Conservation (phyloP, 2,113 vertebrate genomes). For the Rhineura floridana region DNA sequence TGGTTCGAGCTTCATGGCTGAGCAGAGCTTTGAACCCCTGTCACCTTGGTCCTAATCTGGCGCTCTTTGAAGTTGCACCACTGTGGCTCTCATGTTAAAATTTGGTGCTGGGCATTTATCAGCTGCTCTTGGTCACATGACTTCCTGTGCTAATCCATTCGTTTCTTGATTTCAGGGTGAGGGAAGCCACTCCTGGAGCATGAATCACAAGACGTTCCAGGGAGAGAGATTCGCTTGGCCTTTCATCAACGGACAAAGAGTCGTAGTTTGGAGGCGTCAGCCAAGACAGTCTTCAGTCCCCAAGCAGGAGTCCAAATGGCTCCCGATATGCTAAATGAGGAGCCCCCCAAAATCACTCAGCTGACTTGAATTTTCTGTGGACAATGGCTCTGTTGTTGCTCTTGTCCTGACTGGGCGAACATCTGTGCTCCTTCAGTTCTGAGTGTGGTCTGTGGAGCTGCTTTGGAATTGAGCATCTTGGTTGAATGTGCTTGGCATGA, state of each 20-base stretch:
- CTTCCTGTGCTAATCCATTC: slow-evolving; percentile 47
- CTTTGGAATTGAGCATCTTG: not conserved
- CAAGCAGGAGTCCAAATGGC: not conserved
- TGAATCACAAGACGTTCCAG: slow-evolving; percentile 2
- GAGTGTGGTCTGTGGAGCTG: not conserved
- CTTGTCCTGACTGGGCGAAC: not conserved
- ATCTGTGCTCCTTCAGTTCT: not conserved
- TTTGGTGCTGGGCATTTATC: not conserved
- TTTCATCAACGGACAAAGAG: not conserved
- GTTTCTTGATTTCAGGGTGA: slow-evolving; percentile 48
- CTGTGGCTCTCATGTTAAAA: too few species aligned
- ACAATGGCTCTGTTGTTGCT: not conserved
- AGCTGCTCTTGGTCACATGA: slow-evolving; percentile 49
- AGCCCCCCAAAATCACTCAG: not conserved
- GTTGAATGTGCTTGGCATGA: not conserved
- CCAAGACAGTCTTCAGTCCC: not conserved
- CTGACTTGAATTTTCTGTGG: not conserved
- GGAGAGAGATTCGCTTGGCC: not conserved
- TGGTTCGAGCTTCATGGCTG: too few species aligned
- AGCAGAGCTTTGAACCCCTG: not conserved
- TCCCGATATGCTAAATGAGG: not conserved
- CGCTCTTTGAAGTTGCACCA: not conserved
- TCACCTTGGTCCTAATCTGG: too few species aligned
- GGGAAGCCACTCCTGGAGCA: slow-evolving; percentile 28
- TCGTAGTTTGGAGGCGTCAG: too few species aligned